These are phyloP conservation scores for Hemibagrus wyckioides DNA, from an alignment of 2,113 vertebrate genomes.

Conservation along the genomic window DNA sequence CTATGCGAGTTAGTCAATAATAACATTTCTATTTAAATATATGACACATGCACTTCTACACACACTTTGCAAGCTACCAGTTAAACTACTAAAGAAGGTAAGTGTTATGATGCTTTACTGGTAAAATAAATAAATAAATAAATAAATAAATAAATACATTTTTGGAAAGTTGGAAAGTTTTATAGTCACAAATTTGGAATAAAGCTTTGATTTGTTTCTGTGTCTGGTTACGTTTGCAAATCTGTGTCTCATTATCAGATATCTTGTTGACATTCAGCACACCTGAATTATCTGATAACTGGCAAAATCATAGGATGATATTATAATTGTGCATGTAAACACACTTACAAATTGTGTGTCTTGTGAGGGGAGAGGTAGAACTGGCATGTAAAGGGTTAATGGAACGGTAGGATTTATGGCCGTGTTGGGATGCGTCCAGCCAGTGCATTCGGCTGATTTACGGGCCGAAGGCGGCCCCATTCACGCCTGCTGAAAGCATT, in stretches of 20 bases:
- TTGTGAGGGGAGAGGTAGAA: constrained; percentile 64
- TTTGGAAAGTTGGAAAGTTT: background rate
- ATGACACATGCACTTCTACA: background rate
- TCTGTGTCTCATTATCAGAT: background rate
- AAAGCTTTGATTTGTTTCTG: background rate
- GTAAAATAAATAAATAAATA: background rate
- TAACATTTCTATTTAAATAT: background rate
- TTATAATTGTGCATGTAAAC: background rate
- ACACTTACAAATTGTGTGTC: constrained; percentile 8
- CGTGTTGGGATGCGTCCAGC: constrained; percentile 66
- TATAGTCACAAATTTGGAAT: background rate
- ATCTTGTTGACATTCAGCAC: background rate
- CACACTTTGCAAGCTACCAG: background rate
- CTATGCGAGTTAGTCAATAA: background rate
- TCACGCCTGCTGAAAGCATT: constrained; percentile 76
- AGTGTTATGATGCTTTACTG: background rate
- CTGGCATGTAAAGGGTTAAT: constrained; percentile 72
- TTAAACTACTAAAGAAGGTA: background rate
- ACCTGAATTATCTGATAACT: background rate
- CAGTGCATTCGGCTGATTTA: constrained; percentile 77
- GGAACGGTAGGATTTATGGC: constrained; percentile 74
- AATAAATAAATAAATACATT: no score
- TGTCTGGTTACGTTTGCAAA: background rate
- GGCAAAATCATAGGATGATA: background rate
- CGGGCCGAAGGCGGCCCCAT: constrained; percentile 64